Evolutionary conservation across 2,797 vertebrate species (phyloP), one percentile per base, ranked within the genome.

Genomic region (Myripristis murdjan): DNA sequence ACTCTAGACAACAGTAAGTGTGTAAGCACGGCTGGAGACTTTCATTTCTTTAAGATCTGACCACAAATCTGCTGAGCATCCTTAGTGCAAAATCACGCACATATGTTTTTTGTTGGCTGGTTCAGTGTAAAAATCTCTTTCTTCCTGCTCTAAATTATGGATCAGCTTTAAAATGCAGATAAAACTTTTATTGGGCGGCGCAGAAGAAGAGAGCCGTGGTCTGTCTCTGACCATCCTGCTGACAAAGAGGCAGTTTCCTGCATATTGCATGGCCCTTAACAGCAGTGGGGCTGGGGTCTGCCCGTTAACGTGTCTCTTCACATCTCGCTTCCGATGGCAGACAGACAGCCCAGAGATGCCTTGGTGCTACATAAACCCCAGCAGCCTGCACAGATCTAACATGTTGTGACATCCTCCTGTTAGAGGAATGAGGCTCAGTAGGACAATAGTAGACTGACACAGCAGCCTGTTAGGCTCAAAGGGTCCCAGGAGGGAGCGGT

Each of bases 241-340:
- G 90, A 94, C 93, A 94, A 93, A 94, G 89, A 92, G 89, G 91
- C 89, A 18, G 89, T 91, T 92, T 91, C 88, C 89, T 93, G 89
- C 90, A 93, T 94, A 94, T 93, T 93, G 92, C 90, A 93, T 93
- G 91, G 87, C 92, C 92, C 89, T 92, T 92, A 94, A 93, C 92
- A 92, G 92, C 87, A 28, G 87, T 80, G 87, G 87, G 90, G 87
- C 81, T 68, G 79, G 81, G 89, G 85, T 81, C 86, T 81, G 87
- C 87, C 92, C 71, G 91, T 93, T 93, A 94, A 95, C 91, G 82
- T 90, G 93, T 95, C 94, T 95, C 91, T 88, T 94, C 91, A 75
- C 83, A 93, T 93, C 88, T 88, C 70, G 35, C 71, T 86, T 89
- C 80, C 75, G 56, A 82, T 28, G 84, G 88, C 86, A 93, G 91